These are phyloP conservation scores for Helicoverpa zea DNA, from an alignment of 1,140 invertebrate genomes.

Conservation along the genomic window DNA sequence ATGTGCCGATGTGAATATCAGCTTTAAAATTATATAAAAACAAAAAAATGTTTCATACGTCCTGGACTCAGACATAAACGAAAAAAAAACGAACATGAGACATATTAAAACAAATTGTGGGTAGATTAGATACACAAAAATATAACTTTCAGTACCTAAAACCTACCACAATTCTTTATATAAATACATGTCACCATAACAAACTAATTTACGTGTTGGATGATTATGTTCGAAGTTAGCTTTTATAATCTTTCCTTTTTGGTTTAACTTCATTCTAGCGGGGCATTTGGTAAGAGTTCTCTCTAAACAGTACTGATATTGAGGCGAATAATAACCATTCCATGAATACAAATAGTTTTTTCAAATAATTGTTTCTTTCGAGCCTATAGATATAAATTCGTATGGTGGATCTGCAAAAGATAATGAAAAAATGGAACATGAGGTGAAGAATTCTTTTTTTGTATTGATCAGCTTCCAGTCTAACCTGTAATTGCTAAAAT, in stretches of 20 bases:
- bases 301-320: constrained; percentile 48
- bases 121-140: neutral
- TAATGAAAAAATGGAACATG: too few species aligned
- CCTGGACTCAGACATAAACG: too few species aligned
- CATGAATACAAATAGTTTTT: constrained; percentile 46
- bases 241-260: constrained; percentile 45
- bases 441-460: too few species aligned
- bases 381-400: constrained; percentile 23
- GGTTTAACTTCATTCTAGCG: constrained; percentile 54
- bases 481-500: too few species aligned
- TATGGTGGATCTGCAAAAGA: neutral
- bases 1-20: too few species aligned
- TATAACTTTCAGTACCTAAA: neutral
- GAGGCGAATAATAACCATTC: constrained; percentile 31
- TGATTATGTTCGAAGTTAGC: constrained; percentile 58
- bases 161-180: neutral
- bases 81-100: too few species aligned
- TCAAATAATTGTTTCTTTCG: constrained; percentile 10
- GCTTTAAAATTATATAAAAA: too few species aligned
- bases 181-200: neutral
- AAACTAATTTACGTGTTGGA: constrained; percentile 29
- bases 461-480: too few species aligned
- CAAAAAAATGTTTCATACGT: too few species aligned
- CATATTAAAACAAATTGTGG: too few species aligned
- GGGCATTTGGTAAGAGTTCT: constrained; percentile 10